Percentiles rank a stretch among this genome's conserved stretches.
These are phyloP conservation scores for Tachypleus tridentatus DNA, from an alignment of 1,140 invertebrate genomes.

Conservation along the genomic window DNA sequence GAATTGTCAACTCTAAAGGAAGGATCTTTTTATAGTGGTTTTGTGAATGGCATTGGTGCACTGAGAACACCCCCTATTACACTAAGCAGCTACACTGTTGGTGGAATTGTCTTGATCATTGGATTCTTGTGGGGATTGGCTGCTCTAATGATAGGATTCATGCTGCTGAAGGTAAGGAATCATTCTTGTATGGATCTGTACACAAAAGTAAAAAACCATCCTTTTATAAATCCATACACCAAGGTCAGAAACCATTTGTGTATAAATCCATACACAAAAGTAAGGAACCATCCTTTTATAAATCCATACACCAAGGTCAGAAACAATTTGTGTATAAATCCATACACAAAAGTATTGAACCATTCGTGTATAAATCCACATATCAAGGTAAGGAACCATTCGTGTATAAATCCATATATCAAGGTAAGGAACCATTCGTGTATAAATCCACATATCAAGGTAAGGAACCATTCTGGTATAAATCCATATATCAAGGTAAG, in stretches of 20 bases:
- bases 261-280: neutral
- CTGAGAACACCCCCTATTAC: neutral
- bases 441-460: conserved; percentile 1
- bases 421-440: neutral
- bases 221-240: conserved; percentile 4
- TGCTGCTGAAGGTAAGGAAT: conserved; percentile 2
- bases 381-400: neutral
- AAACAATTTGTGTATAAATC: conserved; percentile 2
- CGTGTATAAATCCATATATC: neutral
- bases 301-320: neutral
- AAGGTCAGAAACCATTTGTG: neutral
- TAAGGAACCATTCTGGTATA: neutral
- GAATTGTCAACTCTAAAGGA: conserved; percentile 1
- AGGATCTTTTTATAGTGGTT: conserved; percentile 2
- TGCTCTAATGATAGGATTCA: neutral
- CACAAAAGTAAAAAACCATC: conserved; percentile 6
- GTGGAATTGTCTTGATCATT: conserved; percentile 3
- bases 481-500: neutral
- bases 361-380: conserved; percentile 11
- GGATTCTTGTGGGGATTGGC: conserved; percentile 3
- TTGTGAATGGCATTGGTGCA: conserved; percentile 8
- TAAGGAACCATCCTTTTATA: conserved; percentile 13
- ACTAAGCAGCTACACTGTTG: neutral
- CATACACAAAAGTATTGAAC: conserved; percentile 3
- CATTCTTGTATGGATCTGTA: conserved; percentile 12